These are phyloP conservation scores for Papilio dardanus DNA, from an alignment of 1,140 invertebrate genomes.

Conservation along the genomic window DNA sequence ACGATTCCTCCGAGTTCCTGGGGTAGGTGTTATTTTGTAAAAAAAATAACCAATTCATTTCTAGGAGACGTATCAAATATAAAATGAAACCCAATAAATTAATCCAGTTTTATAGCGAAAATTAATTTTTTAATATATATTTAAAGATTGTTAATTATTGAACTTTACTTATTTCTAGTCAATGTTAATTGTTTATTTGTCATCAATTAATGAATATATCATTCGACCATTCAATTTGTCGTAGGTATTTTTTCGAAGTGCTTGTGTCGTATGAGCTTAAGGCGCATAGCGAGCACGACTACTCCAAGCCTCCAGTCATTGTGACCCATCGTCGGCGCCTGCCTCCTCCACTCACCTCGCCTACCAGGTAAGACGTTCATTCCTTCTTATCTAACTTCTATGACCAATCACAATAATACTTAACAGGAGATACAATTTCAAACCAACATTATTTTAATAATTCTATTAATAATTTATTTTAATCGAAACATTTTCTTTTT, in stretches of 20 bases:
- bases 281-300: constrained; percentile 61
- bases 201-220: no score
- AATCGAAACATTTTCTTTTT: neutral
- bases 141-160: no score
- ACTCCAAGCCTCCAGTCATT: constrained; percentile 52
- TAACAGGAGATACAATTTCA: neutral
- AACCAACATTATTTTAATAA: neutral
- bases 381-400: neutral
- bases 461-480: neutral
- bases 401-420: neutral
- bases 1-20: constrained; percentile 95
- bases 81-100: neutral
- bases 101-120: no score
- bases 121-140: no score
- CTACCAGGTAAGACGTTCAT: neutral
- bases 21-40: constrained; percentile 79
- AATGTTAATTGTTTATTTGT: no score
- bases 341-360: neutral
- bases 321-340: constrained; percentile 14
- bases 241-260: constrained; percentile 64
- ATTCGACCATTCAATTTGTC: no score
- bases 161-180: no score
- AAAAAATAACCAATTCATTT: neutral
- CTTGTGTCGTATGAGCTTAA: constrained; percentile 64
- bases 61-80: neutral